A percentile compares a stretch with the other conserved stretches of the same genome.
Evolutionary conservation across 2,797 vertebrate genomes (phyloP).

Genomic region (Xenentodon cancila): DNA sequence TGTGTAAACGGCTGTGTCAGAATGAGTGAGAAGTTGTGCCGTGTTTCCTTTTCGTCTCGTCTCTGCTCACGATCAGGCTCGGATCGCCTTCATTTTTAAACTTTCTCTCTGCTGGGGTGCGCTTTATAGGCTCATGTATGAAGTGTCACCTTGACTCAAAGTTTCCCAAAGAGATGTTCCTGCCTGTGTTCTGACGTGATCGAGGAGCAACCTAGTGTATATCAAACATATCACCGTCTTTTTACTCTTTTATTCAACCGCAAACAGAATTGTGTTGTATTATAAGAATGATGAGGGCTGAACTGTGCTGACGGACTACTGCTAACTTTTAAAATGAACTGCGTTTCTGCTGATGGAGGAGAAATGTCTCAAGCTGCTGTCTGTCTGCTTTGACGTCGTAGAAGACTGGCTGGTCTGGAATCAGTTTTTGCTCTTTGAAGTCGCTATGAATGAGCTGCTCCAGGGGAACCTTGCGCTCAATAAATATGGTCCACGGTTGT

Average conservation of each 20-base stretch:
- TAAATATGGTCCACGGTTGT: slow-evolving; percentile 45
- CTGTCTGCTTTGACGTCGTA: slow-evolving; percentile 37
- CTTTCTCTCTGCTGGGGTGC: slow-evolving; percentile 48
- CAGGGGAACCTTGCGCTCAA: slow-evolving; percentile 16
- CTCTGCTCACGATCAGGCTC: slow-evolving; percentile 56
- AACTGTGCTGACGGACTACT: slow-evolving; percentile 22
- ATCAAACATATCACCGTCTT: slow-evolving; percentile 45
- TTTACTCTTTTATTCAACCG: slow-evolving; percentile 17
- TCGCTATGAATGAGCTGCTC: slow-evolving; percentile 26
- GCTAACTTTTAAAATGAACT: slow-evolving; percentile 48
- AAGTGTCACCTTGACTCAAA: slow-evolving; percentile 49
- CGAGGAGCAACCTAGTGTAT: slow-evolving; percentile 51
- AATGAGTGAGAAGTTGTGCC: not conserved
- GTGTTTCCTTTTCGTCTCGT: slow-evolving; percentile 34
- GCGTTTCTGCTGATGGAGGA: slow-evolving; percentile 52
- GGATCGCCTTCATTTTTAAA: slow-evolving; percentile 63
- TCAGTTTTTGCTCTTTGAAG: slow-evolving; percentile 49
- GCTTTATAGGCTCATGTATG: slow-evolving; percentile 34
- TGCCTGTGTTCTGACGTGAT: slow-evolving; percentile 65
- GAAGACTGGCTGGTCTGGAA: slow-evolving; percentile 54
- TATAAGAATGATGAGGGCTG: slow-evolving; percentile 19
- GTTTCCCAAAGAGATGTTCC: slow-evolving; percentile 64
- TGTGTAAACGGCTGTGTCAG: slow-evolving; percentile 7
- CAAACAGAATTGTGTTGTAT: slow-evolving; percentile 18
- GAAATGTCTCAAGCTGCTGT: slow-evolving; percentile 36